A percentile compares a stretch with the other conserved stretches of the same genome.
Evolutionary conservation across 2,797 vertebrate species (phyloP).

Genomic region (Neostethus bicornis): DNA sequence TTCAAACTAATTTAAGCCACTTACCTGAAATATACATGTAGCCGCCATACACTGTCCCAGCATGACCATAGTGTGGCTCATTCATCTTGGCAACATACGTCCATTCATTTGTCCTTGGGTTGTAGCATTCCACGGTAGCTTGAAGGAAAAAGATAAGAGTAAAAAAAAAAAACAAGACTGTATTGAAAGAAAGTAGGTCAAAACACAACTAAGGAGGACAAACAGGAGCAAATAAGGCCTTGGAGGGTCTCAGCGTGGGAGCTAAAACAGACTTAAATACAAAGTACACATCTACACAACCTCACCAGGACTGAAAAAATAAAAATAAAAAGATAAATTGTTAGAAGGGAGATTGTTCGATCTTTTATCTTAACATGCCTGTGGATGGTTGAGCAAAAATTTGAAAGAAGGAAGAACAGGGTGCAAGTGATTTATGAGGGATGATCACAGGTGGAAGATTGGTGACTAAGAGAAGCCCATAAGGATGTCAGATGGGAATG

Average conservation of each 20-base stretch:
- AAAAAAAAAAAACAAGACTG: conserved; percentile 10
- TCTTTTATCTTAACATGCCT: conserved; percentile 37
- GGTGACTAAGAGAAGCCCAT: conserved; percentile 7
- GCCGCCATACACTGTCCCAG: conserved; percentile 97
- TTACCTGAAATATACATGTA: conserved; percentile 99
- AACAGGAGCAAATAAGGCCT: conserved; percentile 76
- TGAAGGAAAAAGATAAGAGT: conserved; percentile 51
- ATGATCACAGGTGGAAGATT: conserved; percentile 13
- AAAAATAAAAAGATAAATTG: conserved; percentile 57
- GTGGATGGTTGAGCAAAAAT: conserved; percentile 32
- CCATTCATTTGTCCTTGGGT: conserved; percentile 98
- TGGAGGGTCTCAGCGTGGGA: conserved; percentile 71
- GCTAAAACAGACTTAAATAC: conserved; percentile 71
- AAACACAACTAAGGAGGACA: conserved; percentile 75
- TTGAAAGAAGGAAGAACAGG: conserved; percentile 9
- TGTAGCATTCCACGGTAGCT: conserved; percentile 99
- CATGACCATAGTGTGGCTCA: conserved; percentile 97
- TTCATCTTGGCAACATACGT: conserved; percentile 98
- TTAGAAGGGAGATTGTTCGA: conserved; percentile 34
- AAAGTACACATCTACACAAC: conserved; percentile 42
- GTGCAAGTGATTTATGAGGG: conserved; percentile 15
- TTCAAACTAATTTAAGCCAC: conserved; percentile 14
- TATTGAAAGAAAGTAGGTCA: conserved; percentile 75
- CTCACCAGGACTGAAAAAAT: conserved; percentile 36
- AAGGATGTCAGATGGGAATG: conserved; percentile 5